Base-by-base conservation (phyloP, 2,888 invertebrate species). In the Icerya purchasi region DNA sequence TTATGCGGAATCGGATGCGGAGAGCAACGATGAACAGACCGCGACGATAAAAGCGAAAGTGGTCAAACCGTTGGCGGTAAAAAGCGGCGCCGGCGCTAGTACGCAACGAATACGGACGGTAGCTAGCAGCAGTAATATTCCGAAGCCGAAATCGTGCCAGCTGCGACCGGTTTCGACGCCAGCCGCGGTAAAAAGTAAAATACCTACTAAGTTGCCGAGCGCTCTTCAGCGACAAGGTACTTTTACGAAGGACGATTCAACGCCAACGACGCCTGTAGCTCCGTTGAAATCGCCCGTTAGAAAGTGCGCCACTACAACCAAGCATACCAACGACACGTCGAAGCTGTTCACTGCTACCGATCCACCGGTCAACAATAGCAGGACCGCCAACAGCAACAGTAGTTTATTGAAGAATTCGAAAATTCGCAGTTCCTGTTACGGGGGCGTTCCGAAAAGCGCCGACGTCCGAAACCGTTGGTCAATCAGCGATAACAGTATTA, bases 191-290 rank as follows among this genome's bases (percentile, higher is more conserved):
- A 63, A 63, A 62, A 60, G 56, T 3, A 56, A 58, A 19, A 62
- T 61, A 8, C 63, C 64, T 22, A 57, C 58, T 0, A 63, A 63
- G 58, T 59, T 62, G 19, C 60, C 59, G 8, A 54, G 10, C 58
- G 77, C 78, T 0, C 70, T 86, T 49, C 85, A 86, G 65, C 77
- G 92, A 24, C 91, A 93, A 71, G 89, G 89, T 18, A 93, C 93
- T 0, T 93, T 93, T 69, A 87, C 89, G 0, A 92, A 91, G 72
- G 90, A 91, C 66, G 86, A 87, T 65, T n/a, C n/a, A n/a, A 76
- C 77, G 0, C 69, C 70, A 1, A 65, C 67, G 14, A 68, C 64
- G 54, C 67, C 65, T 8, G 67, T 68, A 23, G 65, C 68, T 1
- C 66, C 69, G 24, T 62, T 56, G 14, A 58, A 58, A 61, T 61